phyloP scores from a whole-genome alignment of 1,140 invertebrate genomes.

The Sarcophaga bullata region DNA sequence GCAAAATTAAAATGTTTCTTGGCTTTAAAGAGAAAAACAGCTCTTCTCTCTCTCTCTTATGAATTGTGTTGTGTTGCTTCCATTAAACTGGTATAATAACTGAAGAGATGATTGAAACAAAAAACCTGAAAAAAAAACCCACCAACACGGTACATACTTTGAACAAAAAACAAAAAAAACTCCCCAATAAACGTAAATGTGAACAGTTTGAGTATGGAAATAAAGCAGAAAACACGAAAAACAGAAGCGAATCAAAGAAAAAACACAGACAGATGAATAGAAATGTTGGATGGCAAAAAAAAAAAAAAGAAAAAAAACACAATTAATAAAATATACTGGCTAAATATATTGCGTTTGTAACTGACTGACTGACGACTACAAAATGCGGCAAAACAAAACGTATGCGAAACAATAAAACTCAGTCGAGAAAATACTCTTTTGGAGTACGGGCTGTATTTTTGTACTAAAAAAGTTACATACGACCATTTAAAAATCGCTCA shows the following conservation, averaged over 20 bases:
- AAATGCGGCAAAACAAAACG: slow-evolving; percentile 23
- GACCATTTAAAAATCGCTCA: neutral
- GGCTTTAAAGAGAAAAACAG: no score
- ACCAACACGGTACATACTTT: no score
- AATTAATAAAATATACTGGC: slow-evolving; percentile 19
- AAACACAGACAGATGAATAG: neutral
- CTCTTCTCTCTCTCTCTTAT: no score
- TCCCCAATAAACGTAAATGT: no score
- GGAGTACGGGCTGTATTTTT: slow-evolving; percentile 27
- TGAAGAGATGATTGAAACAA: no score
- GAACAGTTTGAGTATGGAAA: neutral
- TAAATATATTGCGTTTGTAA: neutral
- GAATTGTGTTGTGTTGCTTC: no score
- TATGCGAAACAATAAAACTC: slow-evolving; percentile 32
- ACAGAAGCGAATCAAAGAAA: neutral
- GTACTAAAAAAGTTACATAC: neutral
- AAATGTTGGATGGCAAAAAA: neutral
- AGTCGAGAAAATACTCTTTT: slow-evolving; percentile 40
- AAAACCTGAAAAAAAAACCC: no score
- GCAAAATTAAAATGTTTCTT: no score
- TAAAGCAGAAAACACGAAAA: slow-evolving; percentile 1
- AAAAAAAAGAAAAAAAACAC: slow-evolving; percentile 6
- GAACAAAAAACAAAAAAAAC: no score
- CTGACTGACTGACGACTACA: neutral
- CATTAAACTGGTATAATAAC: no score